A percentile compares a stretch with the other conserved stretches of the same genome.
Conservation (phyloP, 2,113 vertebrate genomes). For the Seriola rivoliana region DNA sequence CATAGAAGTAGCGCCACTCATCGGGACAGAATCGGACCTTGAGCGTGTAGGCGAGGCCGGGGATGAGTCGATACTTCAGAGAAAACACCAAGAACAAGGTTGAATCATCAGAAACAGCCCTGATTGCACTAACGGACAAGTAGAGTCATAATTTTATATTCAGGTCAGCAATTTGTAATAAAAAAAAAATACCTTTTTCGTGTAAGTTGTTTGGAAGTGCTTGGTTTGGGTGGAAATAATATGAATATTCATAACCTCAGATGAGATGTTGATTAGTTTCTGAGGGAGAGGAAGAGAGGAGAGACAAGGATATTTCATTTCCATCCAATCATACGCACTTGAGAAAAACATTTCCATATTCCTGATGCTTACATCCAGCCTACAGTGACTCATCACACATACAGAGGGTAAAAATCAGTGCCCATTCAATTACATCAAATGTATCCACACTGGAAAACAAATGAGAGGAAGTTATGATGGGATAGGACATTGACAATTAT, state of each 20-base stretch:
- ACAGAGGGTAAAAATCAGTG: conserved; percentile 43
- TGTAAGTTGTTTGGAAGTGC: conserved; percentile 91
- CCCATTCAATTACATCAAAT: conserved; percentile 50
- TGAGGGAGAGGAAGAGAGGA: conserved; percentile 74
- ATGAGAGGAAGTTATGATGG: conserved; percentile 2
- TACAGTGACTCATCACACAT: conserved; percentile 15
- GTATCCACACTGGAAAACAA: conserved; percentile 9
- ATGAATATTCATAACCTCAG: conserved; percentile 86
- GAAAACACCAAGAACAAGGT: conserved; percentile 25
- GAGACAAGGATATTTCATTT: conserved; percentile 28
- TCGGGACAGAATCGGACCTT: conserved; percentile 90
- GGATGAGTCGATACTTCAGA: conserved; percentile 88
- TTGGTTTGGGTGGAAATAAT: conserved; percentile 92
- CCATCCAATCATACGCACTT: conserved; percentile 56
- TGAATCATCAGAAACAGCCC: conserved; percentile 23
- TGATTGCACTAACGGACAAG: conserved; percentile 24
- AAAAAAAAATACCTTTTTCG: conserved; percentile 87
- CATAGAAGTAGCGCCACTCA: conserved; percentile 95
- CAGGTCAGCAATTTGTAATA: conserved; percentile 24
- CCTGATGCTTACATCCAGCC: conserved; percentile 33
- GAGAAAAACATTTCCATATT: conserved; percentile 41
- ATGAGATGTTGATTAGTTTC: conserved; percentile 92
- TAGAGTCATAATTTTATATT: conserved; percentile 15
- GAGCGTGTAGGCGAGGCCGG: conserved; percentile 89
- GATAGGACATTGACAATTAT: neutral